Conservation (phyloP, 2,888 invertebrate genomes). For the Chelonus formosanus region DNA sequence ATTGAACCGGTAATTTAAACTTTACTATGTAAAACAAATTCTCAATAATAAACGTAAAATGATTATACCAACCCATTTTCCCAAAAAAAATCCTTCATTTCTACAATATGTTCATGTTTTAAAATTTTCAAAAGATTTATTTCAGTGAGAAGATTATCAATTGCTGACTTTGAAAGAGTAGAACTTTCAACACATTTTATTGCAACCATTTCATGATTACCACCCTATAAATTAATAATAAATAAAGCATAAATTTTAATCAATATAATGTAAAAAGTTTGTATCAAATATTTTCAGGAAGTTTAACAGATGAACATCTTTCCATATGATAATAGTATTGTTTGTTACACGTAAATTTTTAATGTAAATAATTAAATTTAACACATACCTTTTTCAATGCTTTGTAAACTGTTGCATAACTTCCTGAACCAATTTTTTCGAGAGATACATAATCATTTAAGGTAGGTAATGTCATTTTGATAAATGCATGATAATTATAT, state of each 20-base stretch:
- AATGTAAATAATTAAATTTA: constrained; percentile 31
- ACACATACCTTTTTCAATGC: constrained; percentile 74
- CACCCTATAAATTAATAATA: constrained; percentile 65
- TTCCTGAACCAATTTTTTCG: constrained; percentile 82
- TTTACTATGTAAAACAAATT: constrained; percentile 6
- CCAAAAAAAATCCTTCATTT: constrained; percentile 84
- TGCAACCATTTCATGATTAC: constrained; percentile 75
- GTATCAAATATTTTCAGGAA: neutral
- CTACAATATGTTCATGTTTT: constrained; percentile 82
- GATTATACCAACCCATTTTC: constrained; percentile 70
- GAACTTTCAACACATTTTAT: constrained; percentile 83
- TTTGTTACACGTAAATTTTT: neutral
- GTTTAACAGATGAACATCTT: neutral
- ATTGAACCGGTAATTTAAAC: neutral
- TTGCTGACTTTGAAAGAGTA: constrained; percentile 75
- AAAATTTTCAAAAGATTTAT: constrained; percentile 81
- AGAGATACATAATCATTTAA: constrained; percentile 76
- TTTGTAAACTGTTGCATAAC: constrained; percentile 86
- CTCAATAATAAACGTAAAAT: constrained; percentile 2
- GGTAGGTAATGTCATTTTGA: constrained; percentile 59
- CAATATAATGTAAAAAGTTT: too few relatives aligned
- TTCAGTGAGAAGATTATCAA: constrained; percentile 84
- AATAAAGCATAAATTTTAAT: constrained; percentile 4
- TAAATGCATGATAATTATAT: too few relatives aligned
- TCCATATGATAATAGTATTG: neutral